Percentiles rank a stretch among this genome's conserved stretches.
These are phyloP conservation scores for Carassius gibelio DNA, from an alignment of 2,113 vertebrate species.

Conservation along the genomic window DNA sequence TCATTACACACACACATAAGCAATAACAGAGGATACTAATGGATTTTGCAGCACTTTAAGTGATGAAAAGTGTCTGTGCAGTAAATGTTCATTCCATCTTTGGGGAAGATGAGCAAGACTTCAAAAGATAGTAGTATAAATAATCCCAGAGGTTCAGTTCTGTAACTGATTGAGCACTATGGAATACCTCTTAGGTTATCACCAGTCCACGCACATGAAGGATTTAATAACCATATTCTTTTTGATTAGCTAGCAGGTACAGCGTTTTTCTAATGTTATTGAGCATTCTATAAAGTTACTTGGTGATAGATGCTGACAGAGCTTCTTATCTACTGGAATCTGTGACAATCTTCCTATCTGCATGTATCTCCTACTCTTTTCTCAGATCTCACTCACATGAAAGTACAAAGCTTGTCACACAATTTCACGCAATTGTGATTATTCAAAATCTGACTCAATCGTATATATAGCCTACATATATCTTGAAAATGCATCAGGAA, in stretches of 20 bases:
- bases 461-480: not conserved
- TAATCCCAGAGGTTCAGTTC: not conserved
- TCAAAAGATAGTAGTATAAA: constrained; percentile 10
- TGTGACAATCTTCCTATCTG: not conserved
- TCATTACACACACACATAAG: constrained; percentile 3
- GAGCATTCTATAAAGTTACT: not conserved
- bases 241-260: constrained; percentile 6
- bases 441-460: constrained; percentile 12
- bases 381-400: not conserved
- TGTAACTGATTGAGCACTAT: not conserved
- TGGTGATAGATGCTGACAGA: not conserved
- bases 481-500: not conserved
- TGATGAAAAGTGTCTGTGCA: constrained; percentile 26
- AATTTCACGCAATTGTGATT: constrained; percentile 11
- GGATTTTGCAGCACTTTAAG: constrained; percentile 37
- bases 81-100: constrained; percentile 9
- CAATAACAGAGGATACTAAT: constrained; percentile 25
- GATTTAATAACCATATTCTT: not conserved
- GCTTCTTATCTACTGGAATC: not conserved
- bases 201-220: not conserved
- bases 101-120: constrained; percentile 23
- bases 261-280: not conserved
- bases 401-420: not conserved
- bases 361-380: constrained; percentile 1
- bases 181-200: not conserved